These are phyloP conservation scores for Drosophila kuntzei DNA, from an alignment of 2,888 invertebrate genomes.

Conservation along the genomic window DNA sequence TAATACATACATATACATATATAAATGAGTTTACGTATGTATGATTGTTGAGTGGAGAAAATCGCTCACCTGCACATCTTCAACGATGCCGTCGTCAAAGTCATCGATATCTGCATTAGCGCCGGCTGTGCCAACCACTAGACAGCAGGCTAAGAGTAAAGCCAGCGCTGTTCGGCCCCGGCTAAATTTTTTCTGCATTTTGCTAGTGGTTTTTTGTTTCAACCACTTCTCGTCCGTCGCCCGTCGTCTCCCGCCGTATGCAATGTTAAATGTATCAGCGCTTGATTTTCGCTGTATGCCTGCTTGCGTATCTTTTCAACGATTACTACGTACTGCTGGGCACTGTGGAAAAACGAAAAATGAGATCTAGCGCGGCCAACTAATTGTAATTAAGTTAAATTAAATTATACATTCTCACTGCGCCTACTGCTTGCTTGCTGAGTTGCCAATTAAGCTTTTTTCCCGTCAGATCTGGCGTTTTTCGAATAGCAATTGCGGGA, in stretches of 20 bases:
- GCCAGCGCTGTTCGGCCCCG: constrained; percentile 56
- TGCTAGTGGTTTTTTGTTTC: constrained; percentile 29
- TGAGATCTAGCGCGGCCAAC: constrained; percentile 67
- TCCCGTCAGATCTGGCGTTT: too few species aligned
- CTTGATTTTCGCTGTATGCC: constrained; percentile 32
- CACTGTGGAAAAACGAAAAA: constrained; percentile 57
- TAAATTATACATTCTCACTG: constrained; percentile 77
- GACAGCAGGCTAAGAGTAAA: constrained; percentile 48
- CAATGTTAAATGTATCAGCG: constrained; percentile 31
- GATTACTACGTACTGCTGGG: constrained; percentile 54
- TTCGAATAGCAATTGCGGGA: too few species aligned
- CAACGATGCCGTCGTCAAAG: constrained; percentile 80
- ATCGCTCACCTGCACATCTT: constrained; percentile 79
- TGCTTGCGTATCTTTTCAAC: constrained; percentile 60
- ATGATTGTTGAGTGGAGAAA: constrained; percentile 1
- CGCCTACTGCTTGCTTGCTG: constrained; percentile 59
- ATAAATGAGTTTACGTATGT: background rate
- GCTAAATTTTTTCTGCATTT: constrained; percentile 67
- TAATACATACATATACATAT: background rate
- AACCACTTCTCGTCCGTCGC: constrained; percentile 43
- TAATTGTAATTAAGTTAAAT: constrained; percentile 76
- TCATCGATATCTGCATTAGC: constrained; percentile 65
- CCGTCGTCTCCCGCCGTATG: constrained; percentile 17
- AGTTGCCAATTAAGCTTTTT: too few species aligned
- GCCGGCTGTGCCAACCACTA: constrained; percentile 44